Conservation (phyloP, 2,797 vertebrate genomes). For the Holocentrus rufus region DNA sequence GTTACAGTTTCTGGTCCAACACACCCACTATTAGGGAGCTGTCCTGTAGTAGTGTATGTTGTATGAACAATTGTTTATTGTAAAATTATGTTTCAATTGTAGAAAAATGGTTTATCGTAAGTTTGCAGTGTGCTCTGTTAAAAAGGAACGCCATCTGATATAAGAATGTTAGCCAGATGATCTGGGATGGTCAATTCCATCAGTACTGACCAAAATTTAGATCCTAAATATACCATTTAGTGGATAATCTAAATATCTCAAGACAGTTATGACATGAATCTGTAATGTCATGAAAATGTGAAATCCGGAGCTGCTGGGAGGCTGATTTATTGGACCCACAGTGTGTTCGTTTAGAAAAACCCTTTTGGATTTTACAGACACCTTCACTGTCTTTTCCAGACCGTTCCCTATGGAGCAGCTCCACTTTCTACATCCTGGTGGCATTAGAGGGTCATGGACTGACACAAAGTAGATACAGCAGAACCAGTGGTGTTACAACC, state of each 20-base stretch:
- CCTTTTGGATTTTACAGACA: neutral
- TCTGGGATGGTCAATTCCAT: neutral
- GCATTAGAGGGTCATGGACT: conserved; percentile 30
- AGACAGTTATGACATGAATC: conserved; percentile 1
- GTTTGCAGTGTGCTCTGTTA: too few species aligned
- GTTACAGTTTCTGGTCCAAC: too few species aligned
- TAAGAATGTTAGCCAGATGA: too few species aligned
- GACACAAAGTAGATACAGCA: conserved; percentile 34
- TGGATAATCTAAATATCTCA: conserved; percentile 1
- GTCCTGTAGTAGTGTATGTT: too few species aligned
- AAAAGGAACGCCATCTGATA: too few species aligned
- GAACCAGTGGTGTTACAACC: conserved; percentile 34
- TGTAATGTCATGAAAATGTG: conserved; percentile 8
- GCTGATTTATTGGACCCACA: too few species aligned
- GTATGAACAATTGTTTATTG: too few species aligned
- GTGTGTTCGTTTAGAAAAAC: too few species aligned
- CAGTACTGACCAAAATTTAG: neutral
- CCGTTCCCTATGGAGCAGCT: conserved; percentile 31
- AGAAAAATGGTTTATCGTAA: too few species aligned
- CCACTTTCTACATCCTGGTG: conserved; percentile 42
- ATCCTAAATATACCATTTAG: neutral
- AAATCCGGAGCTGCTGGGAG: conserved; percentile 9
- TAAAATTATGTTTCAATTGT: too few species aligned
- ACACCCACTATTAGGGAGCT: too few species aligned
- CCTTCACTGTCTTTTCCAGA: conserved; percentile 14